Percentiles rank a stretch among this genome's conserved stretches.
Evolutionary conservation across 2,797 vertebrate genomes (phyloP).

Genomic region (Phylloscopus collybita): DNA sequence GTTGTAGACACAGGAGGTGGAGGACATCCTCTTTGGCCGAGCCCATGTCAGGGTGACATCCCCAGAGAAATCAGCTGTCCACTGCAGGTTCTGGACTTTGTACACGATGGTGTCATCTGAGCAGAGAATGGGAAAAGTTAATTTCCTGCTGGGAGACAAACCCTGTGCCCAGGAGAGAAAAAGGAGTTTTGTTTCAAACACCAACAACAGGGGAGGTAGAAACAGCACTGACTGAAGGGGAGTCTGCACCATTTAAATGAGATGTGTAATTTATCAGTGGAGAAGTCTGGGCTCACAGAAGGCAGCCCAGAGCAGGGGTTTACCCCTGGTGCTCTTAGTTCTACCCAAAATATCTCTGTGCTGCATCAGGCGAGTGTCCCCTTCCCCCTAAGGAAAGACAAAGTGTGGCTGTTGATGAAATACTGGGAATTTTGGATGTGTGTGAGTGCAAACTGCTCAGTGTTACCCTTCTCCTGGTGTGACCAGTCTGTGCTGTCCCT

Average conservation of each 20-base stretch:
- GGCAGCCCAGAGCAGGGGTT: neutral
- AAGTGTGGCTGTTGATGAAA: neutral
- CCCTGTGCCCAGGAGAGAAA: neutral
- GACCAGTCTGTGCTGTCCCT: neutral
- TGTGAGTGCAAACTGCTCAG: neutral
- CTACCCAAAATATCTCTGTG: neutral
- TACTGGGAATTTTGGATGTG: neutral
- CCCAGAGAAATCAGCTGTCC: slow-evolving; percentile 88
- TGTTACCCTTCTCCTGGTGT: neutral
- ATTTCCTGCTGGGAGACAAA: neutral
- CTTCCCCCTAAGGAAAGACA: neutral
- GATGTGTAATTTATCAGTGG: neutral
- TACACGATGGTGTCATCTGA: slow-evolving; percentile 87
- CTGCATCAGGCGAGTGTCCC: rapidly evolving
- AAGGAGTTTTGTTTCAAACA: neutral
- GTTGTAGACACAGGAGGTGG: slow-evolving; percentile 87
- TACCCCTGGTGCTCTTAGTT: neutral
- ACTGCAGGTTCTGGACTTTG: slow-evolving; percentile 95
- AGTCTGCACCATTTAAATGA: neutral
- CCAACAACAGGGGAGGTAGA: neutral
- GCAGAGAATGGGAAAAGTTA: neutral
- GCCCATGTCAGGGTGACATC: slow-evolving; percentile 91
- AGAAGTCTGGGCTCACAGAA: neutral
- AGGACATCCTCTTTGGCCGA: slow-evolving; percentile 90
- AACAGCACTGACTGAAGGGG: neutral